These are phyloP conservation scores for Celastrina argiolus DNA, from an alignment of 2,888 invertebrate species.

Conservation along the genomic window DNA sequence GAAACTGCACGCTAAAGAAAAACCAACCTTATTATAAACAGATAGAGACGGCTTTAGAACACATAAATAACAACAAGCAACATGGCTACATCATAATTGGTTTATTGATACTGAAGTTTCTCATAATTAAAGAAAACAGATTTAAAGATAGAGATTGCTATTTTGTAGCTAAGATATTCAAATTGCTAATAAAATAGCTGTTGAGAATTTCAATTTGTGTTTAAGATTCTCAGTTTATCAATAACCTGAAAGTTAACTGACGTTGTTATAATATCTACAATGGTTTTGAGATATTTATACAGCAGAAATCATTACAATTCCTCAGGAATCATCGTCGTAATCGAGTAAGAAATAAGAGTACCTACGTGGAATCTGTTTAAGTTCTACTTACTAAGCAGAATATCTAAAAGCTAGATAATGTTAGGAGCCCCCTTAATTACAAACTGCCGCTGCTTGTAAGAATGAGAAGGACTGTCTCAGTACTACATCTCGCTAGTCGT, in stretches of 20 bases:
- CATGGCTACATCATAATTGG: constrained; percentile 19
- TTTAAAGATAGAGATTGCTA: constrained; percentile 18
- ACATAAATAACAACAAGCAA: neutral
- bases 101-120: constrained; percentile 20
- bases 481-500: too few species aligned
- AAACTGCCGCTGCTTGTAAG: too few species aligned
- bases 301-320: too few species aligned
- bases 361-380: too few species aligned
- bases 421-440: too few species aligned
- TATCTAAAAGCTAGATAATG: too few species aligned
- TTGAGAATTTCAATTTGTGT: neutral
- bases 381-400: too few species aligned
- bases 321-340: too few species aligned
- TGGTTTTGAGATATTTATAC: too few species aligned
- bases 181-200: constrained; percentile 2
- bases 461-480: too few species aligned
- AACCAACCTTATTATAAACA: neutral
- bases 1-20: neutral
- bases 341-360: too few species aligned
- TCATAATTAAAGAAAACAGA: constrained; percentile 21
- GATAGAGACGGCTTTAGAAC: neutral
- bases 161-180: constrained; percentile 9
- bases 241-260: constrained; percentile 28
- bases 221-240: constrained; percentile 23
- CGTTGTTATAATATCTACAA: neutral